Conservation (phyloP, 2,797 vertebrate species). For the Sebastes variabilis region DNA sequence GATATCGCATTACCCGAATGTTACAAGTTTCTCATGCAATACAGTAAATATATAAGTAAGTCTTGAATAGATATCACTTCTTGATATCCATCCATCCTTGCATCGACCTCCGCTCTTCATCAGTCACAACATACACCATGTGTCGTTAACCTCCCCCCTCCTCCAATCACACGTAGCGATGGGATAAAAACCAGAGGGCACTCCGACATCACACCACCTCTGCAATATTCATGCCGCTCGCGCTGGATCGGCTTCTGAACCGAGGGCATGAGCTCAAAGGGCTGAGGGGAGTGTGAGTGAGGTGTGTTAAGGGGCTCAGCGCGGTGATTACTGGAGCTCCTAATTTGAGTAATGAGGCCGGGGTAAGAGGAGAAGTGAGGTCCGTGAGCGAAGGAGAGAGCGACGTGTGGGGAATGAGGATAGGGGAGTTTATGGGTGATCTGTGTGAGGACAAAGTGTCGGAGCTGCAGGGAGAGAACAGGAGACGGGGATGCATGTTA, state of each 20-base stretch:
- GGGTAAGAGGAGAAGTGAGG: constrained; percentile 71
- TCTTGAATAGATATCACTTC: neutral
- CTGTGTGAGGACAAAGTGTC: constrained; percentile 44
- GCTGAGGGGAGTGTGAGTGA: constrained; percentile 56
- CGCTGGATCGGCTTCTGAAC: constrained; percentile 62
- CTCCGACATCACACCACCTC: constrained; percentile 66
- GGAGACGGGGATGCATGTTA: constrained; percentile 31
- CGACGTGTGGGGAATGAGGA: constrained; percentile 67
- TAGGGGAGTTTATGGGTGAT: constrained; percentile 42
- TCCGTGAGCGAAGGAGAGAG: constrained; percentile 51
- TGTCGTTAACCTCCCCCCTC: constrained; percentile 57
- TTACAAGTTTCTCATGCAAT: neutral
- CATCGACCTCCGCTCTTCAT: constrained; percentile 44
- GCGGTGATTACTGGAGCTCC: constrained; percentile 77
- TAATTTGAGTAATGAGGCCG: constrained; percentile 82
- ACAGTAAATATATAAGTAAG: neutral
- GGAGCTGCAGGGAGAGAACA: constrained; percentile 44
- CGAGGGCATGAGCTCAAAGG: constrained; percentile 76
- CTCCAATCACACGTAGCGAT: constrained; percentile 55
- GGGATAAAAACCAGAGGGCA: constrained; percentile 58
- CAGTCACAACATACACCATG: constrained; percentile 50
- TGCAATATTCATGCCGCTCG: constrained; percentile 76
- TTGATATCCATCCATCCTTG: constrained; percentile 10
- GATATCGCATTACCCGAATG: neutral
- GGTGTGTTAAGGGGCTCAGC: constrained; percentile 65